Evolutionary conservation across 2,888 invertebrate genomes (phyloP).

Genomic region (Meliscaeva auricollis): DNA sequence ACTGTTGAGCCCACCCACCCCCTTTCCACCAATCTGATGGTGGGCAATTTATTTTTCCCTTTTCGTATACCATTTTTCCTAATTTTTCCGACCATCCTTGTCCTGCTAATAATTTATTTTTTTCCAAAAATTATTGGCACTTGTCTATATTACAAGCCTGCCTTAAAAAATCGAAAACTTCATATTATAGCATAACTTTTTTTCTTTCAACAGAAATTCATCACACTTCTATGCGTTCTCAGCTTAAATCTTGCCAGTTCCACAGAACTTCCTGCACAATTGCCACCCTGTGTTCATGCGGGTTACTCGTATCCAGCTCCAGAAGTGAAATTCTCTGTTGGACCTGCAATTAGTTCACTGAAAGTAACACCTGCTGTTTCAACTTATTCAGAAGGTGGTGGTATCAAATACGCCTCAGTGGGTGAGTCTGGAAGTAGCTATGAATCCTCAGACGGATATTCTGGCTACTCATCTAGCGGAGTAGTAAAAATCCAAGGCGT

Average conservation of each 20-base stretch:
- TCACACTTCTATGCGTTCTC: slow-evolving; percentile 80
- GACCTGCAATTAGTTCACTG: slow-evolving; percentile 80
- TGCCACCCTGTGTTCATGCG: slow-evolving; percentile 77
- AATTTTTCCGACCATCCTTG: no score
- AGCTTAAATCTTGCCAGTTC: slow-evolving; percentile 78
- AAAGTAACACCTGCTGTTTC: slow-evolving; percentile 80
- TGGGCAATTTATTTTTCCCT: no score
- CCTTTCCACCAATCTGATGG: no score
- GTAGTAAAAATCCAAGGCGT: slow-evolving; percentile 79
- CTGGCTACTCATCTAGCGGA: slow-evolving; percentile 79
- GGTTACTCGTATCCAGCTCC: slow-evolving; percentile 86
- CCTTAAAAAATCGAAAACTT: no score
- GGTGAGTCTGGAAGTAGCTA: slow-evolving; percentile 80
- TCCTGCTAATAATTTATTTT: no score
- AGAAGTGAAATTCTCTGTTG: slow-evolving; percentile 85
- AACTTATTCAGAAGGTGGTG: slow-evolving; percentile 81
- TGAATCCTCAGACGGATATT: slow-evolving; percentile 80
- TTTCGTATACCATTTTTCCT: no score
- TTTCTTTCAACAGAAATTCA: slow-evolving; percentile 77
- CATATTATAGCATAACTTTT: no score
- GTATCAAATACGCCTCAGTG: slow-evolving; percentile 83
- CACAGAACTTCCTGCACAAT: slow-evolving; percentile 79
- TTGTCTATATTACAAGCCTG: no score
- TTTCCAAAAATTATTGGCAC: no score
- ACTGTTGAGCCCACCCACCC: no score